A percentile compares a stretch with the other conserved stretches of the same genome.
Evolutionary conservation across 2,113 vertebrate species (phyloP).

Genomic region (Caretta caretta): DNA sequence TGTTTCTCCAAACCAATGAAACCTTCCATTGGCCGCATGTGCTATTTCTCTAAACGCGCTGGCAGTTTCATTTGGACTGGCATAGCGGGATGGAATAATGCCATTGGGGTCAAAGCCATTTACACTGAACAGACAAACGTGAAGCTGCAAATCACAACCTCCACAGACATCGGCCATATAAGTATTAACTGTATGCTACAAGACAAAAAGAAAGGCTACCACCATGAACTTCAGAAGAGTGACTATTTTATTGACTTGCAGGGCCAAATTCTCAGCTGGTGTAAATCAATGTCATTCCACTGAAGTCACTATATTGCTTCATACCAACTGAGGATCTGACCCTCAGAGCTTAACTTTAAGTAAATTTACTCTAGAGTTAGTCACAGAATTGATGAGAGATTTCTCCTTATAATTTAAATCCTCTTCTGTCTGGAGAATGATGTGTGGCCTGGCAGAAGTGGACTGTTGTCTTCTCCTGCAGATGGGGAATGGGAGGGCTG

Average conservation of each 20-base stretch:
- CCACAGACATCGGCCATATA: slow-evolving; percentile 79
- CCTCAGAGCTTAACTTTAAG: neutral
- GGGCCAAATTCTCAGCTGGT: neutral
- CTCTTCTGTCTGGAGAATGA: neutral
- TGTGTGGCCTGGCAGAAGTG: neutral
- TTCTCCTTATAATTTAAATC: neutral
- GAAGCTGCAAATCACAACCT: slow-evolving; percentile 77
- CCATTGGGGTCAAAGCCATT: neutral
- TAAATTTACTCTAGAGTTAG: neutral
- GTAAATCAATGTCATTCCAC: neutral
- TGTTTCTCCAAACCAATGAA: slow-evolving; percentile 87
- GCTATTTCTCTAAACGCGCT: slow-evolving; percentile 68
- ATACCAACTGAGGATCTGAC: neutral
- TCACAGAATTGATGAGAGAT: neutral
- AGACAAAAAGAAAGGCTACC: neutral
- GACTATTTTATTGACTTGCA: no score
- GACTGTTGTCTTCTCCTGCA: neutral
- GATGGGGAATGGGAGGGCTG: neutral
- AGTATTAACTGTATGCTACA: slow-evolving; percentile 69
- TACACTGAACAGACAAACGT: slow-evolving; percentile 81
- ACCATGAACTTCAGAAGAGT: fast-evolving
- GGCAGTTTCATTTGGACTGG: slow-evolving; percentile 63
- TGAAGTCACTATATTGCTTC: neutral
- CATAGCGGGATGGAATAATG: slow-evolving; percentile 55
- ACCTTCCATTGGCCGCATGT: slow-evolving; percentile 72